Evolutionary conservation across 2,888 invertebrate species (phyloP), one percentile per base, ranked within the genome.

Genomic region (Eupithecia dodoneata): DNA sequence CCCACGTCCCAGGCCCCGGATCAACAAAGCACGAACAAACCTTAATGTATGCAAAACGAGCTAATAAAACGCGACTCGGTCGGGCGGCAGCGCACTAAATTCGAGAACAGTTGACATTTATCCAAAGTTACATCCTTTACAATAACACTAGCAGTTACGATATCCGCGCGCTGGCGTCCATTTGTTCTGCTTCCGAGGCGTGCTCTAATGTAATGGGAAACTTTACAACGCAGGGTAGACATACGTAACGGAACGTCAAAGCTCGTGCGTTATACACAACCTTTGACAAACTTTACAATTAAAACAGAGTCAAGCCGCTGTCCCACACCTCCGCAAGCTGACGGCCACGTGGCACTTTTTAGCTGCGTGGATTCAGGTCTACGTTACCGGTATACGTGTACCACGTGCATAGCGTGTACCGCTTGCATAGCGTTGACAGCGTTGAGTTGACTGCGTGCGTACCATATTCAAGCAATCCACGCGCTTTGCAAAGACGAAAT

Each of bases 81-180:
- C 88, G 90, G 87, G 84, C 87, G 87, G 87, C 85, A 85, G 86
- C 88, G 91, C 91, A 91, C 87, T 94, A 93, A 93, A 94, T 94
- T 93, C 89, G 88, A 89, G 91, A 89, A 90, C 91, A 91, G 92
- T 93, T 92, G 94, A 94, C 94, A 90, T 93, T 94, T 94, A 94
- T 94, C 92, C 94, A 92, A 93, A 94, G 93, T 93, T 92, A 93
- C 94, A 93, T 94, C 91, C 93, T 91, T 92, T 92, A 93, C 93
- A 93, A 93, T 94, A 94, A 93, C 92, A 91, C 91, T 90, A 87
- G 90, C 91, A 89, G 92, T 90, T 90, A 89, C 93, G 91, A 92
- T 94, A 94, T 93, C 93, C 92, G 88, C 89, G 91, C 90, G 88
- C 87, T 81, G 86, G 82, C 86, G 88, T 88, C 91, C 93, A 92